Conservation (phyloP, 1,140 invertebrate genomes). For the Xylocopa sonorina region DNA sequence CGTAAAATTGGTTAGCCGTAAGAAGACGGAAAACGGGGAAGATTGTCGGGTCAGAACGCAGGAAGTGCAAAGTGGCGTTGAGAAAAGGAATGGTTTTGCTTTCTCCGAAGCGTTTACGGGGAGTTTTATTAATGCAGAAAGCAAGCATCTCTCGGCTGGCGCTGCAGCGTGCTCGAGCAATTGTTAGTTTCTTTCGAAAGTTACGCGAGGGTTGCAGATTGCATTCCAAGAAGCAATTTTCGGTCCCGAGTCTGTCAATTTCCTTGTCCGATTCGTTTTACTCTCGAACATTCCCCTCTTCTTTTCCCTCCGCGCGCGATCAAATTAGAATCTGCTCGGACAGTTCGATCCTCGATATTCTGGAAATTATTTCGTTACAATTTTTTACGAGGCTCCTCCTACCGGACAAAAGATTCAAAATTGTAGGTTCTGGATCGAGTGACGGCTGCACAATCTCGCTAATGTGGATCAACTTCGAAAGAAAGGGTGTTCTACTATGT, state of each 20-base stretch:
- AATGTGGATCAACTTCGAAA: not conserved
- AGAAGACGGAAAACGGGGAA: constrained; percentile 5
- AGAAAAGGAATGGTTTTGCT: constrained; percentile 7
- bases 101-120: constrained; percentile 32
- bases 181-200: constrained; percentile 60
- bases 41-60: constrained; percentile 16
- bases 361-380: no score
- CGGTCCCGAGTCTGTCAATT: constrained; percentile 28
- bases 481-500: constrained; percentile 23
- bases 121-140: constrained; percentile 57
- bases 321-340: no score
- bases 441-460: not conserved
- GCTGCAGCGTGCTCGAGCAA: constrained; percentile 35
- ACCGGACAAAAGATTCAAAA: not conserved
- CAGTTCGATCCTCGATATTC: no score
- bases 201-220: constrained; percentile 60
- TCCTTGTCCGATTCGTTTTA: constrained; percentile 40
- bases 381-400: not conserved
- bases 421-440: not conserved
- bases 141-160: constrained; percentile 19
- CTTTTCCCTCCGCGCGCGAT: no score
- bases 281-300: not conserved
- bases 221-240: constrained; percentile 64
- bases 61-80: constrained; percentile 33
- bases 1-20: not conserved